Conservation (phyloP, 2,888 invertebrate genomes). For the Eristalinus sepulchralis region DNA sequence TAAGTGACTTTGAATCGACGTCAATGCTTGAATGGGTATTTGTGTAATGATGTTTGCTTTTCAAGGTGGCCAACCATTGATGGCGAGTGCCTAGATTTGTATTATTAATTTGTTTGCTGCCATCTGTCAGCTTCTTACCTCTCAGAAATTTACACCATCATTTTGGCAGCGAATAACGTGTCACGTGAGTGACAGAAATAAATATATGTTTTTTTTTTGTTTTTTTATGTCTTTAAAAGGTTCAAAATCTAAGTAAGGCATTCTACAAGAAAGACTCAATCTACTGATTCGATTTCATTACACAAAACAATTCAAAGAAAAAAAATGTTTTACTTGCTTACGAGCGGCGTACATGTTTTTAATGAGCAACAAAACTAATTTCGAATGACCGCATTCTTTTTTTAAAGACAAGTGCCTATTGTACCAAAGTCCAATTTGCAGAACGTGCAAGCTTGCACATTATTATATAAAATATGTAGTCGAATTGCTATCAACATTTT, state of each 20-base stretch:
- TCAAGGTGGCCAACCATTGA: slow-evolving; percentile 48
- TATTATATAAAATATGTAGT: not conserved
- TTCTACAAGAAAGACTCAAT: no score
- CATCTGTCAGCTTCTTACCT: not conserved
- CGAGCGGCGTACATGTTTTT: no score
- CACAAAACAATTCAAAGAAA: no score
- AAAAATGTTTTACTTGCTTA: no score
- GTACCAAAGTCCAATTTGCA: not conserved
- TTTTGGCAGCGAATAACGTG: not conserved
- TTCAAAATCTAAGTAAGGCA: no score
- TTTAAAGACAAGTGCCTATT: no score
- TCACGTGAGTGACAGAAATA: not conserved
- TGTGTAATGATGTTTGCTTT: slow-evolving; percentile 59
- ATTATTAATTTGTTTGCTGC: slow-evolving; percentile 22
- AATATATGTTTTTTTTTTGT: not conserved
- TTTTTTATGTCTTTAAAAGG: not conserved
- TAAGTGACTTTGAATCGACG: slow-evolving; percentile 56
- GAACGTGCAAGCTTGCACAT: not conserved
- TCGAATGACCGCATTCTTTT: no score
- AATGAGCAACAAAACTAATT: no score
- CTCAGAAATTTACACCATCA: slow-evolving; percentile 1
- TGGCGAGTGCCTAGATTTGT: slow-evolving; percentile 18
- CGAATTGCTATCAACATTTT: not conserved
- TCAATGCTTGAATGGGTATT: slow-evolving; percentile 42
- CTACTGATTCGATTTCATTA: no score